Conservation (phyloP, 1,140 invertebrate genomes). For the Brachionus koreanus region DNA sequence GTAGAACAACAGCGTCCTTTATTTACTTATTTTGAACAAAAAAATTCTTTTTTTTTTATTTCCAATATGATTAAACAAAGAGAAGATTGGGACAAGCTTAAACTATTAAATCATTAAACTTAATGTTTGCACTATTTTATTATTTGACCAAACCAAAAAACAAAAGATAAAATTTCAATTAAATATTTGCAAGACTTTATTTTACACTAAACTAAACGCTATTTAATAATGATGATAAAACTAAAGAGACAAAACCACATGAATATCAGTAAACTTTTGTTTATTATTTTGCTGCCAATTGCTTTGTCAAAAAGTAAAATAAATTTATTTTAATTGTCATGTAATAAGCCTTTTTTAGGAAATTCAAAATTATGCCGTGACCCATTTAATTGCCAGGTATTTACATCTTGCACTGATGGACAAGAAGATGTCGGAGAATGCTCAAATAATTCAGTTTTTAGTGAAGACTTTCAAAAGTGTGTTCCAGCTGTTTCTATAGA, state of each 20-base stretch:
- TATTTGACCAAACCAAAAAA: neutral
- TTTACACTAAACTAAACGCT: neutral
- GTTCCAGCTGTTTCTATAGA: neutral
- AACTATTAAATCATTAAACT: neutral
- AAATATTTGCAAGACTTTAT: neutral
- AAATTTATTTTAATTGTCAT: neutral
- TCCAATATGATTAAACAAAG: neutral
- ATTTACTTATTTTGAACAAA: neutral
- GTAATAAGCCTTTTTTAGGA: neutral
- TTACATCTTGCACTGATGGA: neutral
- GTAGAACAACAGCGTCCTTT: neutral
- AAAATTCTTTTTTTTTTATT: neutral
- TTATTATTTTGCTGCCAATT: neutral
- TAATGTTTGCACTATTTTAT: neutral
- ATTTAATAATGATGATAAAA: neutral
- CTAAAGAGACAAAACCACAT: neutral
- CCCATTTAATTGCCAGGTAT: conserved; percentile 21
- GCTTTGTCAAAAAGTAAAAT: neutral
- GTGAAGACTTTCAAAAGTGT: conserved; percentile 42
- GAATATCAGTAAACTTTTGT: neutral
- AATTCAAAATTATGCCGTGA: conserved; percentile 31
- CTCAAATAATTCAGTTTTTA: conserved; percentile 7
- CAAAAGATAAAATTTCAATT: neutral
- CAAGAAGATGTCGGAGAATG: neutral
- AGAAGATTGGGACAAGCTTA: neutral